phyloP scores from a whole-genome alignment of 53 echinoderm and acorn worm species.

The Mesocentrotus franciscanus region DNA sequence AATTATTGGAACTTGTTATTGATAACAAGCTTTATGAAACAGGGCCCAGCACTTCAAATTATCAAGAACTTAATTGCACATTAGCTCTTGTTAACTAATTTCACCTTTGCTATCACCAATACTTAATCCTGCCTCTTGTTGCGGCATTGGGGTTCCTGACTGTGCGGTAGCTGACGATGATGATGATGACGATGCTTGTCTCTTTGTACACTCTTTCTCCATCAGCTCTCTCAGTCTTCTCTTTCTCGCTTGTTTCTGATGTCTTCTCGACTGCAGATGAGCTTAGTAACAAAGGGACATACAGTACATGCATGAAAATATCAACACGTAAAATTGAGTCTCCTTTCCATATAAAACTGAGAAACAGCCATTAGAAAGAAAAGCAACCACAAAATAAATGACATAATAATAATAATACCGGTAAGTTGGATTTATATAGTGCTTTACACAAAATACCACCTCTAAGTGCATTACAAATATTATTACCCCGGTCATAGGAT shows the following conservation, averaged over 20 bases:
- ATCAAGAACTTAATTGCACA: neutral
- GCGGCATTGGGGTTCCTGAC: neutral
- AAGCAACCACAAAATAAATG: too few relatives aligned
- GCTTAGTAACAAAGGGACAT: slow-evolving; percentile 36
- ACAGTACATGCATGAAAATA: neutral
- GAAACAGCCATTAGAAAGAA: too few relatives aligned
- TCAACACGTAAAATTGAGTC: too few relatives aligned
- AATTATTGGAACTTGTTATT: too few relatives aligned
- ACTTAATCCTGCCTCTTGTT: neutral
- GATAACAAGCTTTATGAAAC: too few relatives aligned
- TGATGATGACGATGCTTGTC: slow-evolving; percentile 1
- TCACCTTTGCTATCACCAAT: neutral
- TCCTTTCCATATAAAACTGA: too few relatives aligned
- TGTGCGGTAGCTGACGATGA: neutral
- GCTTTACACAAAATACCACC: too few relatives aligned
- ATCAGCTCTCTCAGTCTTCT: slow-evolving; percentile 27
- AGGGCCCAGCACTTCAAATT: neutral
- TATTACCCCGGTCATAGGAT: too few relatives aligned
- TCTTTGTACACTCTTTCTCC: neutral
- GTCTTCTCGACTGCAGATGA: slow-evolving; percentile 79
- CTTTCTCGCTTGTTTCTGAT: slow-evolving; percentile 78
- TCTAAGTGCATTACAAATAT: too few relatives aligned
- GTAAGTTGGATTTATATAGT: too few relatives aligned
- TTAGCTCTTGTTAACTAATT: neutral
- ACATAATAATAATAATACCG: too few relatives aligned